Base-by-base conservation (phyloP, 2,888 invertebrate species). In the Apamea sordens region DNA sequence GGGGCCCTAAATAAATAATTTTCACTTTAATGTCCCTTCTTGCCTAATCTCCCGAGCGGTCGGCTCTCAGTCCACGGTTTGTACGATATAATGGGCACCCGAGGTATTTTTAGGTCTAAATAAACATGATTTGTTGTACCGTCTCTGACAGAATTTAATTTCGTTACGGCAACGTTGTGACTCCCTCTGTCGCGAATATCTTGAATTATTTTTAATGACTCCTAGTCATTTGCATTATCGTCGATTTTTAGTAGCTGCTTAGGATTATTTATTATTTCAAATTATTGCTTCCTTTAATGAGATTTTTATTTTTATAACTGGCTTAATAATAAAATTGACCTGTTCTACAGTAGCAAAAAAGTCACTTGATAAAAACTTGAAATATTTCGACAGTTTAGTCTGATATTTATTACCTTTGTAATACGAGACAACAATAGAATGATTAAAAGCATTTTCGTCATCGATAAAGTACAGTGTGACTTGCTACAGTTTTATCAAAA, bases 21-120 rank as follows among this genome's bases (percentile, higher is more conserved):
- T 92, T 95, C 94, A 94, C 95, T 97, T 96, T 96, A 97, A 96
- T 96, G 96, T 96, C 96, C 93, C 95, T 96, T 95, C 96, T 96
- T 96, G 96, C 96, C 95, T 97, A 97, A 97, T 97, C 97, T 96
- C 96, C 94, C 92, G 94, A 93, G 93, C 95, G 95, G 94, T 91
- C 93, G 91, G 92, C 92, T 93, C 93, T 89, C 91, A 92, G 94
- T 94, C 94, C 95, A 94, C 95, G 95, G 92, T 94, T 94, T 93
- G 95, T 93, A 91, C 93, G 90, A 90, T 91, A 91, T 96, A 96
- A 97, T 96, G 96, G 96, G 95, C 95, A 94, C 95, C 96, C 94
- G 96, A 96, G 96, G 96, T 96, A 96, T 96, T 97, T 96, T 96
- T 96, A 96, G 96, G 95, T 96, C 95, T 96, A 96, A 96, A 97